phyloP scores from a whole-genome alignment of 1,140 invertebrate species.

The Tetramorium parvispinum region DNA sequence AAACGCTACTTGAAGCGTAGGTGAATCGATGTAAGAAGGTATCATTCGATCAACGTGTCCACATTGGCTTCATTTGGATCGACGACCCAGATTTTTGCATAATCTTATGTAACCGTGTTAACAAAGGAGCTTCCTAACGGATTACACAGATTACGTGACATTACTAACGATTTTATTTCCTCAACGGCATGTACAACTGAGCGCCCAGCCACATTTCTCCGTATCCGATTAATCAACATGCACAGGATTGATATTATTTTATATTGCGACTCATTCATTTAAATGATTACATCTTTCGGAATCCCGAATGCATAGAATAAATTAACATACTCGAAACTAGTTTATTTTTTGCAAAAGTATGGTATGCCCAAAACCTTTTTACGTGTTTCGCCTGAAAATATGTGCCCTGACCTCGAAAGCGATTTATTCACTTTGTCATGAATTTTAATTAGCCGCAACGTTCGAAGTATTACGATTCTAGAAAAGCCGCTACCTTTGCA shows the following conservation, averaged over 20 bases:
- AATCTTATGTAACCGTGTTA: slow-evolving; percentile 74
- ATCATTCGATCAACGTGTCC: slow-evolving; percentile 31
- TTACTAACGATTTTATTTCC: slow-evolving; percentile 38
- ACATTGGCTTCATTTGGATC: slow-evolving; percentile 51
- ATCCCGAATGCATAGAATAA: background rate
- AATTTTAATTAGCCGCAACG: slow-evolving; percentile 54
- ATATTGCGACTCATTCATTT: background rate
- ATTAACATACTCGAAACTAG: slow-evolving; percentile 11
- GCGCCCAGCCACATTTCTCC: background rate
- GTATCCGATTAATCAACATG: background rate
- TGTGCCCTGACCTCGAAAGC: slow-evolving; percentile 39
- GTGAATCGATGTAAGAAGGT: slow-evolving; percentile 19
- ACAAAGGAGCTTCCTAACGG: slow-evolving; percentile 68
- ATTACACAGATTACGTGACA: slow-evolving; percentile 59
- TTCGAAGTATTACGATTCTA: slow-evolving; percentile 17
- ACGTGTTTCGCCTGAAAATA: slow-evolving; percentile 57
- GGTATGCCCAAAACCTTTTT: slow-evolving; percentile 63
- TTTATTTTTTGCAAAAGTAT: slow-evolving; percentile 23
- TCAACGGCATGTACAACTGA: background rate
- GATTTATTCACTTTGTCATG: slow-evolving; percentile 2
- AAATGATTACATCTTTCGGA: background rate
- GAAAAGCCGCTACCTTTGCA: background rate
- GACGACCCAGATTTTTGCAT: slow-evolving; percentile 69
- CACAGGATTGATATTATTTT: background rate
- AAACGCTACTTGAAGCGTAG: slow-evolving; percentile 1